Base-by-base conservation (phyloP, 1,140 invertebrate genomes). In the Araneus ventricosus region DNA sequence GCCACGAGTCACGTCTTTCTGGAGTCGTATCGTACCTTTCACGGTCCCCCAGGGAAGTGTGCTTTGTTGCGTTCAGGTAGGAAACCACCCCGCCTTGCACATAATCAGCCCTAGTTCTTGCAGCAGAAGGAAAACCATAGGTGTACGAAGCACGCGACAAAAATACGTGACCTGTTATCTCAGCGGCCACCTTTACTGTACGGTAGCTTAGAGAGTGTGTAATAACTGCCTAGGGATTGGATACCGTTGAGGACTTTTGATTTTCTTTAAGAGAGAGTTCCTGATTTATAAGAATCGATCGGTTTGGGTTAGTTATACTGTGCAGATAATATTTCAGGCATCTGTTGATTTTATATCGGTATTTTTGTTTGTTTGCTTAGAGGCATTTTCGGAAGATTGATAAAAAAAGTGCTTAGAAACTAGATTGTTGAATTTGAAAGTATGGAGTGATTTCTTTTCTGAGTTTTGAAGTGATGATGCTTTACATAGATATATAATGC, bases 101-200 rank as follows among this genome's bases (percentile, higher is more conserved):
- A 52, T 79, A 79, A 79, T 79, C 70, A 79, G 70, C 34, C 70
- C 70, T 4, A n/a, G 22, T 63, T 52, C 45, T 52, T 52, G 45
- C 45, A 52, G 45, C n/a, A 1, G 45, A 52, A 52, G 17, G 59
- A 20, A 63, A 63, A 63, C 59, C 59, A n/a, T 24, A n/a, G 59
- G 59, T 63, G 59, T n/a, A 61, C 22, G 70, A 79, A 79, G 27
- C 70, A 79, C 70, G 70, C 70, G 70, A 79, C 70, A 37, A 27
- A 52, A 30, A 37, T 34, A 79, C 70, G 70, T 79, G 70, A 79
- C 70, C 20, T 79, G 70, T 79, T 79, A 79, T n/a, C 70, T 6
- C 34, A 79, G 59, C 17, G 45, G 45, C 45, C 45, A 52, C 20
- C 59, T 24, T 63, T 63, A n/a, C 59, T 24, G 7, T 22, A 63